Base-by-base conservation (phyloP, 92 coral and sea anemone genomes). In the Blastomussa wellsi region DNA sequence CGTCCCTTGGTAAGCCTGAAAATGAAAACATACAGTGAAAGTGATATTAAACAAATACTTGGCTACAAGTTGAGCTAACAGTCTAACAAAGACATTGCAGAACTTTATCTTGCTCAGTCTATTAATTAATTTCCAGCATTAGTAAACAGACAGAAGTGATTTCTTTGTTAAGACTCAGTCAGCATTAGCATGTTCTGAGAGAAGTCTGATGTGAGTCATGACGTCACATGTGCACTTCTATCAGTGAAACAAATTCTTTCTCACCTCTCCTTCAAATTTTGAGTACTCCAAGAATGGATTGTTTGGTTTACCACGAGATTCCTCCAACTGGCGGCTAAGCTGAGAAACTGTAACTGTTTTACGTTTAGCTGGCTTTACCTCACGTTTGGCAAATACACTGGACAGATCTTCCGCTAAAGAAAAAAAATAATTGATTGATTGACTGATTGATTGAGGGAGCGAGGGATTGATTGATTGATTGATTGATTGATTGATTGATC, bases 251-350 rank as follows among this genome's bases (percentile, higher is more conserved):
- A n/a, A 0, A 19, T 42, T 41, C 10, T 11, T 12, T 42, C 74
- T 74, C 57, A 96, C 99, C 98, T 97, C 99, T 82, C 99, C 98
- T 80, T 97, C 97, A 90, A 91, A 97, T 79, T 93, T 95, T n/a
- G 98, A 91, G 77, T 93, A 97, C 51, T 93, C 92, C 59, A 92
- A 81, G 87, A 93, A 97, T 5, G 97, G 98, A 84, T 97, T 97
- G 87, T 88, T 90, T 0, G 98, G 98, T 66, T 91, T 88, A 24
- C 96, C 89, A n/a, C 47, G 82, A 16, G 97, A 89, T 72, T 95
- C 93, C 36, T 89, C 88, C 74, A 97, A 83, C 80, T 89, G 91
- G 35, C 92, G 83, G 47, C 97, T 86, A 0, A 97, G 94, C 79
- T 88, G 90, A 35, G 99, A 97, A 14, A 88, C 91, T 35, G 93